Evolutionary conservation across 1,140 invertebrate genomes (phyloP).

Genomic region (Macrosteles quadrilineatus): DNA sequence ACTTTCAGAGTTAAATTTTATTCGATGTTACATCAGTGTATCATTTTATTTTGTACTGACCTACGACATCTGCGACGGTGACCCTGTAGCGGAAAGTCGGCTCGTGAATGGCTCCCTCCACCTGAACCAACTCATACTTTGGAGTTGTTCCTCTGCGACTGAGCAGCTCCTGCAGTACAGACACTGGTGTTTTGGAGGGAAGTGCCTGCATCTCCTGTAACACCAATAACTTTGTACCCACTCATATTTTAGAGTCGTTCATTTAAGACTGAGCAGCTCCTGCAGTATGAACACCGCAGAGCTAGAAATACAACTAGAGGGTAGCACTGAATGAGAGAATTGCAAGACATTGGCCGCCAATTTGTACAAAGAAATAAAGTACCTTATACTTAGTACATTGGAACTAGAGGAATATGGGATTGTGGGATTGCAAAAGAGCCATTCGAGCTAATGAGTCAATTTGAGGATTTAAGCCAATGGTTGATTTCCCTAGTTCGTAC

Average conservation of each 20-base stretch:
- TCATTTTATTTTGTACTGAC: constrained; percentile 59
- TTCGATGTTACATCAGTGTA: too few species aligned
- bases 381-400: too few species aligned
- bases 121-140: constrained; percentile 93
- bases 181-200: constrained; percentile 88
- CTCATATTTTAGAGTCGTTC: neutral
- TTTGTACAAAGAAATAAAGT: neutral
- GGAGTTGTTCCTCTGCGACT: constrained; percentile 90
- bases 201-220: constrained; percentile 64
- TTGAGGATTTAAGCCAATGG: neutral
- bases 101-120: constrained; percentile 95
- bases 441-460: neutral
- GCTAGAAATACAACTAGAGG: too few species aligned
- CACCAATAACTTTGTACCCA: too few species aligned
- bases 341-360: neutral
- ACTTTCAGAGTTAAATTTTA: too few species aligned
- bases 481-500: neutral
- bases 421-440: too few species aligned
- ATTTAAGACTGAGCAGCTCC: constrained; percentile 3
- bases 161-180: constrained; percentile 89
- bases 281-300: neutral
- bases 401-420: too few species aligned
- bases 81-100: constrained; percentile 95
- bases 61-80: constrained; percentile 81
- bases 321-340: too few species aligned